These are phyloP conservation scores for Rosalia funebris DNA, from an alignment of 2,888 invertebrate species.

Conservation along the genomic window DNA sequence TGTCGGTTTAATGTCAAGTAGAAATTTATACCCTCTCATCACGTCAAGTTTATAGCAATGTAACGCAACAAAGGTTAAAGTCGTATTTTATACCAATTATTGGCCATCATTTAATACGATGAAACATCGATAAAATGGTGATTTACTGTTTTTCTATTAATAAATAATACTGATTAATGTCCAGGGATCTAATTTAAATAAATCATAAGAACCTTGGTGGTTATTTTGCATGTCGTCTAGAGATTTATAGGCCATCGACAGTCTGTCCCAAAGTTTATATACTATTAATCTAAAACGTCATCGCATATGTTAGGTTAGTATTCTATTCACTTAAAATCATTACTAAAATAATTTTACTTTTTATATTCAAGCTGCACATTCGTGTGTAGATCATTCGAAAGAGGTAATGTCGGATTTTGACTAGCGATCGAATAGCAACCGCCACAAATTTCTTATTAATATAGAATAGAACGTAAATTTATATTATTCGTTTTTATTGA, in stretches of 20 bases:
- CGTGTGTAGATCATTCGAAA: too few relatives aligned
- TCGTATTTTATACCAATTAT: constrained; percentile 17
- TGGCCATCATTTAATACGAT: constrained; percentile 10
- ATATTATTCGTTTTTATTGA: too few relatives aligned
- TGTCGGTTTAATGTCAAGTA: constrained; percentile 20
- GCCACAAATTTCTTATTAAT: too few relatives aligned
- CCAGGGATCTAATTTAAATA: constrained; percentile 19
- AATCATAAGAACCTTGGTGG: constrained; percentile 7
- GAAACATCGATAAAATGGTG: constrained; percentile 13
- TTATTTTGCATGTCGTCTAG: neutral
- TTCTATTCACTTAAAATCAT: too few relatives aligned
- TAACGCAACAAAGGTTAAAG: neutral
- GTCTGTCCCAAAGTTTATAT: too few relatives aligned
- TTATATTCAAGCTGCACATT: too few relatives aligned
- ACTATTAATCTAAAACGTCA: too few relatives aligned
- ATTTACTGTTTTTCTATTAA: constrained; percentile 22
- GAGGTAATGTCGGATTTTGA: too few relatives aligned
- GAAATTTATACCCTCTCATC: constrained; percentile 23
- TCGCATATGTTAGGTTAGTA: too few relatives aligned
- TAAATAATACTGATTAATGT: constrained; percentile 14
- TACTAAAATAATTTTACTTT: too few relatives aligned
- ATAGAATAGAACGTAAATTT: too few relatives aligned
- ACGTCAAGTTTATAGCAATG: constrained; percentile 1
- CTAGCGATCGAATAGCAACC: too few relatives aligned
- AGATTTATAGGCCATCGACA: constrained; percentile 9